Conservation (phyloP, 2,797 vertebrate genomes). For the Anomalospiza imberbis region DNA sequence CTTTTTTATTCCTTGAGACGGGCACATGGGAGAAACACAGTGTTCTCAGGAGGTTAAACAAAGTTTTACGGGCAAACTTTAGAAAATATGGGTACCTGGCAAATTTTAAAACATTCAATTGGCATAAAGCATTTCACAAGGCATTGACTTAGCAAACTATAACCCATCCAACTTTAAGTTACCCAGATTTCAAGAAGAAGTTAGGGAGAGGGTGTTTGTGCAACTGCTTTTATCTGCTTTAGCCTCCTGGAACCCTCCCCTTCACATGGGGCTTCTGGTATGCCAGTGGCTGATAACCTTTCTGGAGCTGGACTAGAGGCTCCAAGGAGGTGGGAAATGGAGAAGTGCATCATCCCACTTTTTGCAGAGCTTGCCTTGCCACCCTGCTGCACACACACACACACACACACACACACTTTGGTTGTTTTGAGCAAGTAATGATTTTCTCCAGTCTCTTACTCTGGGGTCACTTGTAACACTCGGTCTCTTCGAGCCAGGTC, state of each 20-base stretch:
- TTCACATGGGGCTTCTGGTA: rapidly evolving
- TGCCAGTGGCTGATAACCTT: not conserved
- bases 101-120: not conserved
- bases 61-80: not conserved
- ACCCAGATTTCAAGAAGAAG: not conserved
- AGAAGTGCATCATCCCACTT: not conserved
- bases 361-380: not conserved
- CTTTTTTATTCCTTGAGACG: not conserved
- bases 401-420: not conserved
- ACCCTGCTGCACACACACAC: too few relatives aligned
- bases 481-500: too few relatives aligned
- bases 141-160: not conserved
- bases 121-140: not conserved
- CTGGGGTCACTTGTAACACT: too few relatives aligned
- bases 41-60: not conserved
- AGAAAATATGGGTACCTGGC: not conserved
- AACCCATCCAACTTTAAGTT: not conserved
- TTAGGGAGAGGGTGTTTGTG: not conserved
- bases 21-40: not conserved
- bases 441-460: not conserved
- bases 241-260: not conserved
- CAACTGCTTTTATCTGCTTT: not conserved
- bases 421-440: not conserved
- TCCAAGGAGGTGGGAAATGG: not conserved
- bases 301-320: not conserved